phyloP scores from a whole-genome alignment of 2,113 vertebrate genomes.

The western clawed frog (Xenopus tropicalis) region UCB_Xtro_10.0 CM004443.2:64545001-64545500 shows the following conservation, averaged over 20 bases:
- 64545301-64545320: slow-evolving; percentile 10
- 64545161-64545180: slow-evolving; percentile 2
- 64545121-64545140: slow-evolving; percentile 52
- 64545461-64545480: no score
- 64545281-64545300: background rate
- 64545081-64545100: slow-evolving; percentile 21
- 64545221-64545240: background rate
- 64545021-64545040: slow-evolving; percentile 42
- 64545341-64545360: slow-evolving; percentile 4
- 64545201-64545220: no score
- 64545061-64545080: slow-evolving; percentile 50
- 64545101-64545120: slow-evolving; percentile 47
- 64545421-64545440: no score
- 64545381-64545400: slow-evolving; percentile 2
- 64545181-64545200: no score
- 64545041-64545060: slow-evolving; percentile 51
- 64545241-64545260: background rate
- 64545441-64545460: no score
- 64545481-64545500: no score
- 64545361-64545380: background rate
- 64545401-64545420: no score
- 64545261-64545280: slow-evolving; percentile 13
- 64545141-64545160: slow-evolving; percentile 52
- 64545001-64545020: slow-evolving; percentile 37
- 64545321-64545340: background rate